A percentile compares a stretch with the other conserved stretches of the same genome.
phyloP scores from a whole-genome alignment of 2,888 invertebrate species.

The Drosophila affinis region DNA sequence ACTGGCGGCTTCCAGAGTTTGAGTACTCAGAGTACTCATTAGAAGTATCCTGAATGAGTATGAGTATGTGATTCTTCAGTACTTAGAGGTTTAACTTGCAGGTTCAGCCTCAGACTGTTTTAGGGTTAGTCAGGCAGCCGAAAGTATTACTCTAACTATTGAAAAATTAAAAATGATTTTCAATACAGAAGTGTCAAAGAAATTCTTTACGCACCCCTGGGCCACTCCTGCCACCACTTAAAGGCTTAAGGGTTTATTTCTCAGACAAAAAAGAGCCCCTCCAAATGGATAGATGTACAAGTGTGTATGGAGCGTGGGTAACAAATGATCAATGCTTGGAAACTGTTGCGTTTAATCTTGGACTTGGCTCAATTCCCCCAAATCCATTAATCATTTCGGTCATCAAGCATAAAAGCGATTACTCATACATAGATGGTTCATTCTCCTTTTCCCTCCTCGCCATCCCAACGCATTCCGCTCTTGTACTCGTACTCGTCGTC shows the following conservation, averaged over 20 bases:
- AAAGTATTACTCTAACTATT: background rate
- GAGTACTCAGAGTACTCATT: too few relatives aligned
- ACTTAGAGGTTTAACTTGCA: too few relatives aligned
- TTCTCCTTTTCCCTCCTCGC: too few relatives aligned
- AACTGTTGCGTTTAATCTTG: conserved; percentile 78
- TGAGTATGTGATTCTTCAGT: too few relatives aligned
- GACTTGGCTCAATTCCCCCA: conserved; percentile 65
- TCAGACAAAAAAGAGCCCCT: conserved; percentile 11
- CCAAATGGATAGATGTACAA: conserved; percentile 17
- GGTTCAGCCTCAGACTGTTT: too few relatives aligned
- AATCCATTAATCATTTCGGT: conserved; percentile 71
- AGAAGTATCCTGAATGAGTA: too few relatives aligned
- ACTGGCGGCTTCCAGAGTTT: background rate
- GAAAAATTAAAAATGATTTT: background rate
- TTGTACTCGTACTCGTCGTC: conserved; percentile 1
- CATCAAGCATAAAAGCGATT: conserved; percentile 76
- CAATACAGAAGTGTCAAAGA: background rate
- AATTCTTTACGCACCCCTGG: background rate
- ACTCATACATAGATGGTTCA: conserved; percentile 69
- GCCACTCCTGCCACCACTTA: conserved; percentile 14
- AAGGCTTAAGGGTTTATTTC: conserved; percentile 37
- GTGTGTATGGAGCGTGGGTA: conserved; percentile 33
- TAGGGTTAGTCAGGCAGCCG: too few relatives aligned
- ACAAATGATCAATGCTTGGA: conserved; percentile 75
- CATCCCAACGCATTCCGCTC: background rate